Evolutionary conservation across 2,797 vertebrate species (phyloP), one percentile per base, ranked within the genome.

Genomic region (Chiroxiphia lanceolata): DNA sequence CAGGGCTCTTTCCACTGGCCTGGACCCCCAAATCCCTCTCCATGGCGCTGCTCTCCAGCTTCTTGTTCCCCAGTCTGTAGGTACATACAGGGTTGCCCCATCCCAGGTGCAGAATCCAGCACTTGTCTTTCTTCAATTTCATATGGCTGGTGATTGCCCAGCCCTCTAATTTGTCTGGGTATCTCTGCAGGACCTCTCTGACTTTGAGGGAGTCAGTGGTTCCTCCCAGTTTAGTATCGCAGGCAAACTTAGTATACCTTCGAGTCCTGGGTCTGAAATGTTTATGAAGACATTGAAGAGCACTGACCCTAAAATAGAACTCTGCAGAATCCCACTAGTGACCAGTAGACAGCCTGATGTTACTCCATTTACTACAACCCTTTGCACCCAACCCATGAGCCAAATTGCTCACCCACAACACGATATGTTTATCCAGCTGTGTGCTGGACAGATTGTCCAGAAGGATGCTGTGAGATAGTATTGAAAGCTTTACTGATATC

Each of bases 1-100:
- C 2, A 4, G 29, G 23, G 29, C 16, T 14, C 23, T 27, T 14
- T 19, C 3, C 45, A 59, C 14, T 0, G 1, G 36, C 3, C 23
- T 5, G 31, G 48, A 63, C 20, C 8, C 27, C 25, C 13, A 40
- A 13, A 20, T 17, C 3, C 36, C 15, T 65, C n/a, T 17, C 59
- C 10, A 15, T 5, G 8, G 21, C 12, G 4, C 76, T 80, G 44
- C 38, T 51, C 23, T 51, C 33, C 59, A 51, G 51, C 44, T 38
- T 59, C 36, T 44, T 33, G 18, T 23, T 72, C 27, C 22, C 15
- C 9, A 44, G 19, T 51, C 7, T n/a, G 22, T 51, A 44, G 5
- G 5, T 23, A 64, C 13, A 50, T 13, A 11, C 10, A 23, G 9
- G n/a, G 23, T 45, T 87, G 48, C 50, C 29, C 45, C 20, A 25